Evolutionary conservation across 2,797 vertebrate genomes (phyloP).

Genomic region (Molossus alvarezi): DNA sequence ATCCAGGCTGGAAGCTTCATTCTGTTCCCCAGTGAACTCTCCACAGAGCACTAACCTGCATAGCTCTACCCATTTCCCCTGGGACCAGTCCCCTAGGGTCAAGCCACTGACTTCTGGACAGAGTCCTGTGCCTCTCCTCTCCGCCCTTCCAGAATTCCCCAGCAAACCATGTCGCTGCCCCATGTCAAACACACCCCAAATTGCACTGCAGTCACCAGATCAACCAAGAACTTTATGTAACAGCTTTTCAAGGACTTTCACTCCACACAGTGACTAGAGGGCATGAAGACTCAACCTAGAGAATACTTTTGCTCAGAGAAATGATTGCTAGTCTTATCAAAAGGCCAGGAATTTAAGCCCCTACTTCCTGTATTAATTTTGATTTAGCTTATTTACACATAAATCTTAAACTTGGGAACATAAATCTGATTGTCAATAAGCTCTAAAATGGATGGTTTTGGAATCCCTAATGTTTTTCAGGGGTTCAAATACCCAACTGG

Average conservation of each 20-base stretch:
- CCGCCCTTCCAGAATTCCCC: not conserved
- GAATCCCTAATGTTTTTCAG: not conserved
- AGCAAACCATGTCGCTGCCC: not conserved
- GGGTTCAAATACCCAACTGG: not conserved
- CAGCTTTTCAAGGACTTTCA: not conserved
- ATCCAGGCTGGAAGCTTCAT: not conserved
- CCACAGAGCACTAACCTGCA: not conserved
- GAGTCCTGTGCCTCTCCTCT: not conserved
- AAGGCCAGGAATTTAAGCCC: not conserved
- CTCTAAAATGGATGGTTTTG: constrained; percentile 1
- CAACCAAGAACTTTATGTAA: not conserved
- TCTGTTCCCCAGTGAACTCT: not conserved
- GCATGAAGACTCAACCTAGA: not conserved
- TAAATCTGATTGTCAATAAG: not conserved
- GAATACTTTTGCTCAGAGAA: not conserved
- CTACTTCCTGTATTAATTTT: constrained; percentile 23
- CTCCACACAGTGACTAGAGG: too few species aligned
- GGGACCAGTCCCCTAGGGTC: not conserved
- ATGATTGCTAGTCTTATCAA: not conserved
- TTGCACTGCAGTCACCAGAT: not conserved
- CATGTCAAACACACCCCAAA: not conserved
- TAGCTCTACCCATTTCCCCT: not conserved
- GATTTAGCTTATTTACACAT: not conserved
- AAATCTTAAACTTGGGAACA: not conserved
- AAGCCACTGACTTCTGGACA: not conserved